Percentiles rank a stretch among this genome's conserved stretches.
Conservation (phyloP, 1,140 invertebrate species). For the Chironomus tepperi region DNA sequence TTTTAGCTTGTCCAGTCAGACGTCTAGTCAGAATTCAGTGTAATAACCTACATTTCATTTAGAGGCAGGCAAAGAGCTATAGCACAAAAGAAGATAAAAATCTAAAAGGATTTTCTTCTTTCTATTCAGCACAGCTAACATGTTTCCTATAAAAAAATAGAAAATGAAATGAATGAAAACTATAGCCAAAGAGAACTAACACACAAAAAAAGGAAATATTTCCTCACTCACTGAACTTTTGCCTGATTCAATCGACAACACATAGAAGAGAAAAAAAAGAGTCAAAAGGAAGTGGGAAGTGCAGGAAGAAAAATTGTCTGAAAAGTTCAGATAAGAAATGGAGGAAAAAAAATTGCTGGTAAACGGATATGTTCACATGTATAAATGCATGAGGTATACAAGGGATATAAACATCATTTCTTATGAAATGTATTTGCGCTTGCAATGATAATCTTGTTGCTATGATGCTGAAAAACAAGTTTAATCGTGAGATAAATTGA, state of each 20-base stretch:
- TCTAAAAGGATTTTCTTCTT: too few species aligned
- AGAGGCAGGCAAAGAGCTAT: too few species aligned
- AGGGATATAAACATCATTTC: too few species aligned
- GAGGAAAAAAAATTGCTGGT: neutral
- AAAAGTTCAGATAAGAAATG: constrained; percentile 22
- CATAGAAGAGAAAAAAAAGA: neutral
- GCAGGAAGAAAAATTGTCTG: constrained; percentile 16
- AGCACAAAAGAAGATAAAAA: too few species aligned
- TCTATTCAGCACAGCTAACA: neutral
- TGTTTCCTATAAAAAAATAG: neutral
- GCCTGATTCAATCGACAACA: neutral
- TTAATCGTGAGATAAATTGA: too few species aligned
- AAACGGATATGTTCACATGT: neutral
- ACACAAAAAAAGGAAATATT: constrained; percentile 5
- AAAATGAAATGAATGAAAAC: neutral
- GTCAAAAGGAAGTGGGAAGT: neutral
- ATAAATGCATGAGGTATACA: neutral
- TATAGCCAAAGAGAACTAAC: neutral
- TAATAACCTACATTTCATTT: too few species aligned
- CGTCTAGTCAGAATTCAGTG: too few species aligned
- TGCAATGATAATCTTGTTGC: too few species aligned
- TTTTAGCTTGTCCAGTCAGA: too few species aligned
- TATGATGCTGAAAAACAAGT: too few species aligned
- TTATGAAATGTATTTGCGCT: too few species aligned
- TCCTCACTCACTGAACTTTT: neutral